Percentiles rank a stretch among this genome's conserved stretches.
phyloP scores from a whole-genome alignment of 2,113 vertebrate species.

The Tringa solitaria region DNA sequence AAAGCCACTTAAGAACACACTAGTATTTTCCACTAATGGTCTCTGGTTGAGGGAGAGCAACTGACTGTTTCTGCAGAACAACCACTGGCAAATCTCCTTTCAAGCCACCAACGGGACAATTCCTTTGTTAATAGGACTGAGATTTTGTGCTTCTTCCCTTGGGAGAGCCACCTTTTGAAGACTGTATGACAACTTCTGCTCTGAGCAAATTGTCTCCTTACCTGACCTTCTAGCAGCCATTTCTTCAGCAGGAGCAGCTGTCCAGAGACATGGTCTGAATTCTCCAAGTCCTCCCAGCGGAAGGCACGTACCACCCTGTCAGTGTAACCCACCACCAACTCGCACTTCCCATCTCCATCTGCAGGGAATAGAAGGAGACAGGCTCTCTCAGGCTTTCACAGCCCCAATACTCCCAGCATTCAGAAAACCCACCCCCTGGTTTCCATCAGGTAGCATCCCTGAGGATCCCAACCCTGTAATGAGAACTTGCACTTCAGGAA shows the following conservation, averaged over 20 bases:
- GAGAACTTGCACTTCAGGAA: not conserved
- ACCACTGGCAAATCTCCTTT: not conserved
- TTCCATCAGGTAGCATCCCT: not conserved
- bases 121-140: not conserved
- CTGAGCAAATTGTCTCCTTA: conserved; percentile 40
- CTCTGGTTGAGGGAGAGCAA: not conserved
- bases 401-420: not conserved
- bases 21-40: not conserved
- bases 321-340: conserved; percentile 95
- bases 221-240: conserved; percentile 97
- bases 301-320: conserved; percentile 96
- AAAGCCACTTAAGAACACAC: not conserved
- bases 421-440: not conserved
- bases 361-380: not conserved
- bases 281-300: conserved; percentile 90
- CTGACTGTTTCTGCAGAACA: not conserved
- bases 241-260: conserved; percentile 93
- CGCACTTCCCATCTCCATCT: conserved; percentile 92
- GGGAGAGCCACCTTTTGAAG: not conserved
- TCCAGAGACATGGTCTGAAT: conserved; percentile 77
- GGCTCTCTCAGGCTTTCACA: not conserved
- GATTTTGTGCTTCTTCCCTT: not conserved
- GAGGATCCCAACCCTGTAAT: not conserved
- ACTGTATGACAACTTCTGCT: not conserved
- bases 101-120: not conserved